Evolutionary conservation across 1,140 invertebrate genomes (phyloP), one percentile per base, ranked within the genome.

Genomic region (Chrysomallon squamiferum): DNA sequence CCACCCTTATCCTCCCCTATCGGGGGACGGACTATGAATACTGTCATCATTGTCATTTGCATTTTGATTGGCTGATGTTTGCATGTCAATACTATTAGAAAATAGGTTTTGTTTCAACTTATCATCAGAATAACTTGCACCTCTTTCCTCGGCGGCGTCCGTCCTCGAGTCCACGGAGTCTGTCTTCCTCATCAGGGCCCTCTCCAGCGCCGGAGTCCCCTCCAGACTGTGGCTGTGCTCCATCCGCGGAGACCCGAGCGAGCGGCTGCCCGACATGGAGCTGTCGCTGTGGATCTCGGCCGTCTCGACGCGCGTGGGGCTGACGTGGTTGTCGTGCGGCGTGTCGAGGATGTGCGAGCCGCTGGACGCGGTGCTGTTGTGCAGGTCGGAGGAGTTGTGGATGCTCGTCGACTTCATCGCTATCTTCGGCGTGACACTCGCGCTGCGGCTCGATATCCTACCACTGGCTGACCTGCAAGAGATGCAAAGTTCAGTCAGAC

Each of bases 31-130:
- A 38, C 35, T 54, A 54, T 30, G n/a, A 54, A 27, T 54, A 25
- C 50, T 27, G 50, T 54, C 50, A 54, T 54, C 50, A 79, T 76
- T 82, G 76, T 84, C 83, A 81, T 78, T 77, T 77, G 81, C 76
- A 80, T 80, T 81, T 79, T 83, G 79, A 81, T 84, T 80, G 77
- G 79, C 77, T 77, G 79, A 77, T 73, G 65, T 71, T 67, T 73
- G 66, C 58, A 59, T 59, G 35, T 38, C 58, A 59, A 71, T 66
- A 72, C 65, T 72, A 65, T 69, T 59, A 66, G 57, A 66, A 66
- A 65, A 65, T 61, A 54, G 32, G 38, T 38, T 59, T 58, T 58
- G 56, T 59, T 59, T 62, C 59, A 66, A 66, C 64, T 66, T 66
- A 66, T 62, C 60, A 22, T 63, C 52, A 38, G 5, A 5, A 15